Conservation (phyloP, 2,888 invertebrate genomes). For the Latrodectus hesperus region DNA sequence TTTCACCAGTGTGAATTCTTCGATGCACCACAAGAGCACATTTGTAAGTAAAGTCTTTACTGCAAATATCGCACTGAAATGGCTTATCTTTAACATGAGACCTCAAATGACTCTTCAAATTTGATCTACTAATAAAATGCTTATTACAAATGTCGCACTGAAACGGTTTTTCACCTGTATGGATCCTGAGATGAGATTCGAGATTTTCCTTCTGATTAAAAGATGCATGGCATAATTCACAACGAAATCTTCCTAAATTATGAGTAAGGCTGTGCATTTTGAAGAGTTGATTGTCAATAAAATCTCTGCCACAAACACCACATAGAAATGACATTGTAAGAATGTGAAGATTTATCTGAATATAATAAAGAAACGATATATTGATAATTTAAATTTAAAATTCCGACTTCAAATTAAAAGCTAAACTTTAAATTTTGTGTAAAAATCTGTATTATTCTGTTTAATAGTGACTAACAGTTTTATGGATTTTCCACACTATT, state of each 20-base stretch:
- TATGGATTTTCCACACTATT: too few species aligned
- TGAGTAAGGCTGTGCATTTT: conserved; percentile 34
- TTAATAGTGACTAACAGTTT: too few species aligned
- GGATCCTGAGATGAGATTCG: background rate
- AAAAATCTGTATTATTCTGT: too few species aligned
- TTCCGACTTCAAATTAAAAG: too few species aligned
- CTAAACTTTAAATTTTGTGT: too few species aligned
- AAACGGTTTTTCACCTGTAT: conserved; percentile 14
- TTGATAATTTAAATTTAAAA: too few species aligned
- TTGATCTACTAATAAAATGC: background rate
- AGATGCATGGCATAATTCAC: background rate
- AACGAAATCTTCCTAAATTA: conserved; percentile 14
- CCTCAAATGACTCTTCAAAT: background rate
- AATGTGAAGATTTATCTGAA: too few species aligned
- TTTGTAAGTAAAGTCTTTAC: too few species aligned
- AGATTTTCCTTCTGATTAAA: conserved; percentile 14
- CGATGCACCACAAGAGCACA: too few species aligned
- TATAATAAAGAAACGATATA: too few species aligned
- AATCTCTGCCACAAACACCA: conserved; percentile 46
- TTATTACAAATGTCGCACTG: conserved; percentile 20
- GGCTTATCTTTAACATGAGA: background rate
- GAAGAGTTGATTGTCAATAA: conserved; percentile 16
- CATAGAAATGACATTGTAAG: conserved; percentile 15
- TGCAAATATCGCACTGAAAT: conserved; percentile 18
- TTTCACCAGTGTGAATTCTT: too few species aligned